A percentile compares a stretch with the other conserved stretches of the same genome.
Conservation (phyloP, 2,888 invertebrate species). For the Pheosia gnoma region DNA sequence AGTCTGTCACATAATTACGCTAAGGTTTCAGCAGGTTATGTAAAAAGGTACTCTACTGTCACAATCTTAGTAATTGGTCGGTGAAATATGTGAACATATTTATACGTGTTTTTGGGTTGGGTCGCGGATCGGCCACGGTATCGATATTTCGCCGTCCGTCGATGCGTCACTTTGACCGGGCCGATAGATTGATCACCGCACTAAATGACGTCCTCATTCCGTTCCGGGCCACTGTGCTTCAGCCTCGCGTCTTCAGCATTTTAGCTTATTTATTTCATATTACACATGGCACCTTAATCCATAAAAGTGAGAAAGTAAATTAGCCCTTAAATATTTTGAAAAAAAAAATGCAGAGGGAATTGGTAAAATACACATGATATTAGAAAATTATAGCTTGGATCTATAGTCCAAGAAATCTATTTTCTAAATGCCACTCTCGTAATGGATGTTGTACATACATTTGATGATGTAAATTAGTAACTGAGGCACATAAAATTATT, state of each 20-base stretch:
- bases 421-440: too few relatives aligned
- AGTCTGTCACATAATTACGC: too few relatives aligned
- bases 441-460: too few relatives aligned
- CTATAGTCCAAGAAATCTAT: too few relatives aligned
- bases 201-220: slow-evolving; percentile 66
- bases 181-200: slow-evolving; percentile 75
- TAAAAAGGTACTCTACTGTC: slow-evolving; percentile 17
- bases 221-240: slow-evolving; percentile 50
- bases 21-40: background rate
- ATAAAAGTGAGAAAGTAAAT: too few relatives aligned
- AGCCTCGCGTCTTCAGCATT: slow-evolving; percentile 16
- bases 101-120: slow-evolving; percentile 48
- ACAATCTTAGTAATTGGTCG: slow-evolving; percentile 44
- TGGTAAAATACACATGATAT: too few relatives aligned
- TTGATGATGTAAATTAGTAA: too few relatives aligned
- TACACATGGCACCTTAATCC: background rate
- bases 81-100: slow-evolving; percentile 43
- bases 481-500: too few relatives aligned
- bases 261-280: background rate
- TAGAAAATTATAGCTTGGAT: too few relatives aligned
- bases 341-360: too few relatives aligned
- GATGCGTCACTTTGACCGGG: slow-evolving; percentile 63
- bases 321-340: too few relatives aligned
- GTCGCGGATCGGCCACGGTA: slow-evolving; percentile 51
- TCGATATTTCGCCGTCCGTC: slow-evolving; percentile 71